phyloP scores from a whole-genome alignment of 2,113 vertebrate species.

The Saiga tatarica region DNA sequence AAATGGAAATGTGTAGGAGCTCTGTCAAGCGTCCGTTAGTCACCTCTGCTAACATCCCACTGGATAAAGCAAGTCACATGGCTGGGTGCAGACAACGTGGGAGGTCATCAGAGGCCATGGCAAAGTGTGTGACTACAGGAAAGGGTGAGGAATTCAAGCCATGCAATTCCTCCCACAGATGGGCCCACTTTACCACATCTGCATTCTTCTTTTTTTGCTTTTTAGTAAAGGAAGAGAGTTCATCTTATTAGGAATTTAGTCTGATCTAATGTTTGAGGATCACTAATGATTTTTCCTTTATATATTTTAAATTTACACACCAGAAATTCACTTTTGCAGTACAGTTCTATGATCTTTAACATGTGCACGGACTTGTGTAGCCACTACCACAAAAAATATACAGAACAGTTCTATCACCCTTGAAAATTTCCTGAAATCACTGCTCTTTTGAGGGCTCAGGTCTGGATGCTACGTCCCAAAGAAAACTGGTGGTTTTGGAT shows the following conservation, averaged over 20 bases:
- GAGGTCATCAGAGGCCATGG: neutral
- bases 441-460: neutral
- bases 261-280: neutral
- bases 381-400: neutral
- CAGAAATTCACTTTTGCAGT: neutral
- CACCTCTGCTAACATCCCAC: neutral
- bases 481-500: neutral
- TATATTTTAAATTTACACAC: neutral
- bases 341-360: neutral
- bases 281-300: neutral
- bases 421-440: neutral
- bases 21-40: neutral
- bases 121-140: neutral
- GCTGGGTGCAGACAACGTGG: neutral
- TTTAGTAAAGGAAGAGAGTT: neutral
- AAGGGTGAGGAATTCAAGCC: fast-evolving
- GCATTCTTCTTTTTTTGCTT: neutral
- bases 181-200: neutral
- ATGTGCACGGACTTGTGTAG: neutral
- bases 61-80: neutral
- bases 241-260: neutral
- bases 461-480: neutral
- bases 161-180: neutral
- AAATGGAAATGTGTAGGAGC: neutral
- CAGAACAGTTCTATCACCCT: neutral